A percentile compares a stretch with the other conserved stretches of the same genome.
Evolutionary conservation across 2,888 invertebrate species (phyloP).

Genomic region (Melanchra persicariae): DNA sequence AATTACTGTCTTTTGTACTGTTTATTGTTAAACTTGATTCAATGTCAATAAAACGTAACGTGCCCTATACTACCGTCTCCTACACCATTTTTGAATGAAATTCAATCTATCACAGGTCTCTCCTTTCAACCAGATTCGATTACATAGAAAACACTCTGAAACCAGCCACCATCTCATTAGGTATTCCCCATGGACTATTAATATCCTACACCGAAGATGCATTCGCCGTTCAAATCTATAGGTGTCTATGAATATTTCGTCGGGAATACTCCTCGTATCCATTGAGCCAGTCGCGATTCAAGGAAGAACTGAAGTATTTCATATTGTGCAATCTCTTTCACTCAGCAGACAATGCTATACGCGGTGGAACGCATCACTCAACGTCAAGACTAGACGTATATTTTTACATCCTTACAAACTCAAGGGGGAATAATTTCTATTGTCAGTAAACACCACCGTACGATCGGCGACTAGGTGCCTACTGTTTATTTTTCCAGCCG

Average conservation of each 20-base stretch:
- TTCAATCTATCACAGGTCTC: constrained; percentile 2
- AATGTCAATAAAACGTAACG: not conserved
- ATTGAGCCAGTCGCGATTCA: constrained; percentile 84
- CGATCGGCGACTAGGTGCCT: constrained; percentile 70
- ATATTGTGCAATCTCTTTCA: constrained; percentile 89
- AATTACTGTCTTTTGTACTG: no score
- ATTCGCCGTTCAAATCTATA: constrained; percentile 72
- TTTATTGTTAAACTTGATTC: no score
- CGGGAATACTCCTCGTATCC: constrained; percentile 80
- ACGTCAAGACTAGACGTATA: constrained; percentile 85
- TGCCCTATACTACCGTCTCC: not conserved
- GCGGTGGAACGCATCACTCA: constrained; percentile 86
- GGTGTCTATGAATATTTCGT: constrained; percentile 81
- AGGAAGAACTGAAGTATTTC: constrained; percentile 83
- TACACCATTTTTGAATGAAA: not conserved
- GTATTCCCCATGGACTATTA: constrained; percentile 63
- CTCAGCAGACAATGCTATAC: constrained; percentile 82
- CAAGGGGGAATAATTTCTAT: constrained; percentile 87
- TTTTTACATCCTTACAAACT: constrained; percentile 88
- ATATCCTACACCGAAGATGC: constrained; percentile 64
- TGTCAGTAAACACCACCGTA: constrained; percentile 84
- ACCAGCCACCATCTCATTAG: constrained; percentile 38
- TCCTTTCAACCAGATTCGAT: constrained; percentile 35
- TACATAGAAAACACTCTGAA: constrained; percentile 12
- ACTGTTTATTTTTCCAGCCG: constrained; percentile 69